Percentiles rank a stretch among this genome's conserved stretches.
These are phyloP conservation scores for Prinia subflava DNA, from an alignment of 2,113 vertebrate genomes.

Conservation along the genomic window DNA sequence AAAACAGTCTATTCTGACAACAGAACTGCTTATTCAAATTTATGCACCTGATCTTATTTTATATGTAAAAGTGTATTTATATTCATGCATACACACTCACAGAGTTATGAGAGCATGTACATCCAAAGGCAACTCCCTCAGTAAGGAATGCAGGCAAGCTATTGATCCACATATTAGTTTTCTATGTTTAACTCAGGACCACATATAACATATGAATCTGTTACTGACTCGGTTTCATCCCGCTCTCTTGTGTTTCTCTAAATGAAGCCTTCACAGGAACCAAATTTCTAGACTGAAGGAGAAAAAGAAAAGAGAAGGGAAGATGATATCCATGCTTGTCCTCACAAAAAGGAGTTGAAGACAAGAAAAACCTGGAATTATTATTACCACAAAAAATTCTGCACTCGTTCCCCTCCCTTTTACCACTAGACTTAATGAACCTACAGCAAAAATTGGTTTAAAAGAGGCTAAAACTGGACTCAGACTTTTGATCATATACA, in stretches of 20 bases:
- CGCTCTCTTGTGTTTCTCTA: not conserved
- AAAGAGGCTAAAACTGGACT: not conserved
- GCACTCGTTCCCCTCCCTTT: not conserved
- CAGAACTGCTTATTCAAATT: not conserved
- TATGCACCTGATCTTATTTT: not conserved
- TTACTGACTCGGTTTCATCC: not conserved
- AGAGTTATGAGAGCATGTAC: not conserved
- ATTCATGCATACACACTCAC: not conserved
- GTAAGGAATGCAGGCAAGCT: not conserved
- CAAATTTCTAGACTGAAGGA: not conserved
- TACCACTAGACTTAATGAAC: not conserved
- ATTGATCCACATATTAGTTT: not conserved
- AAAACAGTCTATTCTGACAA: not conserved
- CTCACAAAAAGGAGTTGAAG: not conserved
- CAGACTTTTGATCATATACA: not conserved
- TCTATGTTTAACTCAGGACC: not conserved
- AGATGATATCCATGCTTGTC: not conserved
- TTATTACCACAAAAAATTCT: not conserved
- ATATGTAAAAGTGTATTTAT: not conserved
- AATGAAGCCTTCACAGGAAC: not conserved
- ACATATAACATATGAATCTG: not conserved
- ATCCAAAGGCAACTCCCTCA: not conserved
- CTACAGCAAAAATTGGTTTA: not conserved
- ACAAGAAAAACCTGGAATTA: not conserved
- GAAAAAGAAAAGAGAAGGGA: not conserved